Percentiles rank a stretch among this genome's conserved stretches.
Evolutionary conservation across 2,113 vertebrate genomes (phyloP).

Genomic region (Malurus alboscapulatus): DNA sequence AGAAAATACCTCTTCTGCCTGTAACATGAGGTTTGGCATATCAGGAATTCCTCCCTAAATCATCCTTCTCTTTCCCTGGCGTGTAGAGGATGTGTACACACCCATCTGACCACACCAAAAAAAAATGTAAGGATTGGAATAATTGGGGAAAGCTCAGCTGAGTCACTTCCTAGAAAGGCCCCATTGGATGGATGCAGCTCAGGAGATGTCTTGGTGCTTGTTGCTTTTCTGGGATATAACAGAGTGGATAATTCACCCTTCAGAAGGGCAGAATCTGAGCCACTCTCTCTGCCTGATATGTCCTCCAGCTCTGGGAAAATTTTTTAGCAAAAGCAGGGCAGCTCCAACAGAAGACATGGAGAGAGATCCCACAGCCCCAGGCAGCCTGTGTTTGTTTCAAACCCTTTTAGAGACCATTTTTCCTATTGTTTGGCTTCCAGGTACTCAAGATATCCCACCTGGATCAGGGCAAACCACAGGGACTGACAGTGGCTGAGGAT

Average conservation of each 20-base stretch:
- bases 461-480: background rate
- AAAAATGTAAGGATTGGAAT: background rate
- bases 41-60: background rate
- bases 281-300: background rate
- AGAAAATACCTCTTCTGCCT: background rate
- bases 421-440: background rate
- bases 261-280: background rate
- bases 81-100: background rate
- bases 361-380: background rate
- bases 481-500: background rate
- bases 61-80: background rate
- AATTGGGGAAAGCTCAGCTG: background rate
- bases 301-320: background rate
- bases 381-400: background rate
- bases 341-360: background rate
- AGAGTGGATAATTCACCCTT: background rate
- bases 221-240: background rate
- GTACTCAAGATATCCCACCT: background rate
- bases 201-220: background rate
- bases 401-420: background rate
- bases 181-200: background rate
- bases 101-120: background rate
- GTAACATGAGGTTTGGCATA: background rate
- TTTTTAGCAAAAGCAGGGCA: background rate
- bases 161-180: background rate